Evolutionary conservation across 92 coral and sea anemone genomes (phyloP), one percentile per base, ranked within the genome.

Genomic region (Nematostella vectensis): DNA sequence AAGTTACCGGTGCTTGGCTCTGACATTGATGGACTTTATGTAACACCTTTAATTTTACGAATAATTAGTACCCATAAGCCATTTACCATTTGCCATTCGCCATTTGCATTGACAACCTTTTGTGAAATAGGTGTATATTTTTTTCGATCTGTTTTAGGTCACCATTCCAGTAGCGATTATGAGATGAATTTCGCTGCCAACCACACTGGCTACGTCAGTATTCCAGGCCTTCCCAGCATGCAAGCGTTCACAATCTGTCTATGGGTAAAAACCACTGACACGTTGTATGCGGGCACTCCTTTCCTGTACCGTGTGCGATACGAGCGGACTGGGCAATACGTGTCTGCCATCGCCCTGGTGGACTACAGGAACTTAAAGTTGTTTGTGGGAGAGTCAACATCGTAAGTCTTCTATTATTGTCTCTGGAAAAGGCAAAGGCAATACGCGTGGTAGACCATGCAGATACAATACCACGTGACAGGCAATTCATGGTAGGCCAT

Each of bases 211-310:
- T 66, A 79, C 63, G 61, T 84, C 31, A 79, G 69, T 16, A 42
- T 82, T 13, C 55, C 74, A 37, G 68, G 69, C 27, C 31, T 84
- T 4, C 94, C 94, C 21, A 75, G 69, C 29, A 62, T 84, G 21
- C 27, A 29, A 3, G 70, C 76, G 27, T 60, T 74, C 36, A 74
- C 87, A 1, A 31, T 79, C 42, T 84, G 94, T 25, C 21, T 79
- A 25, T 84, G 94, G 94, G 58, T 73, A 57, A 79, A 75, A 40
- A 64, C 87, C 16, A 54, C 44, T 1, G 87, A 61, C 50, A 65
- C 27, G 4, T 29, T 43, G n/a, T 62, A 40, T 20, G 72, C 72
- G 3, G 94, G 94, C 1, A 70, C 94, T 0, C 76, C 81, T 6
- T 31, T 79, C 48, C 62, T 68, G 61, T 84, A 79, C 69, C 58